phyloP scores from a whole-genome alignment of 1,140 invertebrate genomes.

The Adelges cooleyi region DNA sequence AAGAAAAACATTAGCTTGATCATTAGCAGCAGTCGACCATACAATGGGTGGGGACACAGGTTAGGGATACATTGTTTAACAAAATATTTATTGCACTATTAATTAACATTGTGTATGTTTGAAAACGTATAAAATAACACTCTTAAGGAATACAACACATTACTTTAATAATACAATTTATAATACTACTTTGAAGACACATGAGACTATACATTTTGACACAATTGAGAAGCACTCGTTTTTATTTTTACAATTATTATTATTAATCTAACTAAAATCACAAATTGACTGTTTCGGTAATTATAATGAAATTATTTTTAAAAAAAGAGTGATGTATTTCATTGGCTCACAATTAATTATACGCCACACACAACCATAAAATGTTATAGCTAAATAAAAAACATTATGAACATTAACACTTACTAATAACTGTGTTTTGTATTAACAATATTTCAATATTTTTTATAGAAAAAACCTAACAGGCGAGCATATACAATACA shows the following conservation, averaged over 20 bases:
- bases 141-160: not conserved
- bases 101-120: too few species aligned
- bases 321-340: not conserved
- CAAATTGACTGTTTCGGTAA: conserved; percentile 1
- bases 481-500: too few species aligned
- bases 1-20: too few species aligned
- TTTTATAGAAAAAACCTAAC: not conserved
- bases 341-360: too few species aligned
- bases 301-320: not conserved
- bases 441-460: not conserved
- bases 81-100: too few species aligned
- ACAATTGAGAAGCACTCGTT: not conserved
- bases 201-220: not conserved
- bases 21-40: too few species aligned
- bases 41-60: too few species aligned
- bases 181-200: not conserved
- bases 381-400: not conserved
- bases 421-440: too few species aligned
- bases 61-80: too few species aligned
- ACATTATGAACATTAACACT: not conserved
- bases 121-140: not conserved
- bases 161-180: not conserved
- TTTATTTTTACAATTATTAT: not conserved
- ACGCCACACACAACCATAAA: not conserved
- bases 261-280: conserved; percentile 5